phyloP scores from a whole-genome alignment of 2,113 vertebrate genomes.

The Notiomystis cincta region DNA sequence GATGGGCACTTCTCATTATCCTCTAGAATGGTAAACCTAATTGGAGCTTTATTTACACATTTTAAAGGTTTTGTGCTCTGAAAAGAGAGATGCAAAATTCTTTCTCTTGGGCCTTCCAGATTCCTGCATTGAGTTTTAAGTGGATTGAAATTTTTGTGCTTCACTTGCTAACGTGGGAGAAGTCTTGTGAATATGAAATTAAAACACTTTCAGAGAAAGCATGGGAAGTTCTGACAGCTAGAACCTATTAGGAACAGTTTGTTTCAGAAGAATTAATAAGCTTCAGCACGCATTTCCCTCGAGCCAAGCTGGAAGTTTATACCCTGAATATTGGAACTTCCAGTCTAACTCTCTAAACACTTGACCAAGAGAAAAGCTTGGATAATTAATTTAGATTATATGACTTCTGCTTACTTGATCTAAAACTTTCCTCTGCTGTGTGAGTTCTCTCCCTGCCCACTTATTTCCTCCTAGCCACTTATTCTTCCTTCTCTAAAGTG shows the following conservation, averaged over 20 bases:
- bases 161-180: conserved; percentile 64
- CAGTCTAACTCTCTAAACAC: neutral
- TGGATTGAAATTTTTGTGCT: conserved; percentile 65
- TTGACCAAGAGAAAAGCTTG: neutral
- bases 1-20: conserved; percentile 62
- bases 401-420: neutral
- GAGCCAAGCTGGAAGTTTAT: neutral
- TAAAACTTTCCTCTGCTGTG: neutral
- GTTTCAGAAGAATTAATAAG: conserved; percentile 15
- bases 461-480: neutral
- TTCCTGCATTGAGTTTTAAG: conserved; percentile 71
- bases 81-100: conserved; percentile 52
- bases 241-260: neutral
- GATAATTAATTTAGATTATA: neutral
- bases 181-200: conserved; percentile 70
- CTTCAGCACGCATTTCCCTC: neutral
- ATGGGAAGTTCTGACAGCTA: conserved; percentile 8
- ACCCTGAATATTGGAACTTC: neutral
- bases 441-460: neutral
- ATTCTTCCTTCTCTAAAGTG: neutral
- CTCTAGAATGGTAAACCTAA: conserved; percentile 65
- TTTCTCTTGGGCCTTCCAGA: conserved; percentile 59
- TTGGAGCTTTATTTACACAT: conserved; percentile 68
- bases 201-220: conserved; percentile 58
- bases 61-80: conserved; percentile 68